Conservation (phyloP, 2,888 invertebrate species). For the Drosophila buzzatii region DNA sequence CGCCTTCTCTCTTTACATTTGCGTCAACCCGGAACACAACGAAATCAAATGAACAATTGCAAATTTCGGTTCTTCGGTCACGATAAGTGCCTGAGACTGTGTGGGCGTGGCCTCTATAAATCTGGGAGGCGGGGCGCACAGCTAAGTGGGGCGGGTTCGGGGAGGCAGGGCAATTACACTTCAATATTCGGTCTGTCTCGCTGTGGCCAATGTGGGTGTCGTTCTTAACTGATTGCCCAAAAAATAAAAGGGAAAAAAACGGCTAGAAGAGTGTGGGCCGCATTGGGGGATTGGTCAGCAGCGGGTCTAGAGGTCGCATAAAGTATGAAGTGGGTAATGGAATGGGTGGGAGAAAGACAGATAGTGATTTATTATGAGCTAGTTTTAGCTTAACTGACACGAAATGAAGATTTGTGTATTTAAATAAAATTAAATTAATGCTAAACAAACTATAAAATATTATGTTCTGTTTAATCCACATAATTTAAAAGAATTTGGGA, state of each 20-base stretch:
- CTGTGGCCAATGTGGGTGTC: slow-evolving; percentile 32
- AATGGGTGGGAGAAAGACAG: slow-evolving; percentile 8
- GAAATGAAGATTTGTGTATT: not conserved
- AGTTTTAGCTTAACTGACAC: not conserved
- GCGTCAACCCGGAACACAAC: slow-evolving; percentile 57
- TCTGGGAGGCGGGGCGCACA: slow-evolving; percentile 10
- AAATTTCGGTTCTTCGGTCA: slow-evolving; percentile 43
- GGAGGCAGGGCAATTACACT: not conserved
- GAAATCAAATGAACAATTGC: slow-evolving; percentile 62
- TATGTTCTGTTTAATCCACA: not conserved
- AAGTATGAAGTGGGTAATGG: not conserved
- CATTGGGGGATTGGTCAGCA: slow-evolving; percentile 29
- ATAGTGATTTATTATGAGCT: not conserved
- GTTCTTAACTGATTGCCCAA: slow-evolving; percentile 46
- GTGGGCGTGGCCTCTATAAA: slow-evolving; percentile 46
- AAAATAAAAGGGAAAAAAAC: not conserved
- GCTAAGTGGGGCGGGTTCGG: not conserved
- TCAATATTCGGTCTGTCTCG: slow-evolving; percentile 1
- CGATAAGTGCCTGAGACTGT: slow-evolving; percentile 37
- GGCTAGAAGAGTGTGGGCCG: slow-evolving; percentile 11
- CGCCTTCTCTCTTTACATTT: not conserved
- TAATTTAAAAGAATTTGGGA: not conserved
- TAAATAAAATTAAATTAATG: not conserved
- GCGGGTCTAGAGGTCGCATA: slow-evolving; percentile 28
- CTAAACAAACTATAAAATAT: not conserved